Base-by-base conservation (phyloP, 23 tunicate species). In the Styela clava region DNA sequence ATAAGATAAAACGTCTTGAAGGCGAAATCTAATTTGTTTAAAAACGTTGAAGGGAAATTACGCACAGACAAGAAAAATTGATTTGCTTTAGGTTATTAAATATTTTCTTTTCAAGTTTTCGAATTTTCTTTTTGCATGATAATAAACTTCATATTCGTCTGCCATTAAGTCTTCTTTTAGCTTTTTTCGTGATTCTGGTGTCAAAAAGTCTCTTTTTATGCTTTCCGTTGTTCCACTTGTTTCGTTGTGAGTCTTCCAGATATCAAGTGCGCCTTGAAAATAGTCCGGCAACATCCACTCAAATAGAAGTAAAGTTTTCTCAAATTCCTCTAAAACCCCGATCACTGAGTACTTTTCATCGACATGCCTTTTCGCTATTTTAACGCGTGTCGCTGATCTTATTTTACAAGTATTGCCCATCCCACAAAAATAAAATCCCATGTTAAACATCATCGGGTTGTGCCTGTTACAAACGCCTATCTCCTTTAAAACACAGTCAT, bases 391-490 rank as follows among this genome's bases (percentile, higher is more conserved):
- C 27, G 27, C 36, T 2, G 85, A 79, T 18, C 86, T 94, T 0
- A 29, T 34, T 30, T 73, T 67, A 35, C 99, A 95, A 24, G 83
- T 62, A 0, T 74, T 35, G 7, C 63, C 86, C 33, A 85, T 85
- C 1, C 99, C 99, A 80, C 99, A 95, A 70, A 95, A 90, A 52
- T 95, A 95, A 16, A 89, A 87, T 21, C 88, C 87, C 68, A 86
- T 91, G 64, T 95, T 85, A 87, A 95, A 95, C 62, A 95, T 69
- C 79, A 79, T 83, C n/a, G 56, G 33, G 16, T 68, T 64, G 56
- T 44, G 56, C 12, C 56, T 44, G 2, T 71, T 74, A 37, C 99
- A 95, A 34, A 85, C 89, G 7, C 70, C 69, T n/a, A 65, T 37
- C 31, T 89, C 89, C 9, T 69, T 79, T 32, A 86, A 61, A 29